Percentiles rank a stretch among this genome's conserved stretches.
Evolutionary conservation across 2,113 vertebrate genomes (phyloP).

Genomic region (Zeus faber): DNA sequence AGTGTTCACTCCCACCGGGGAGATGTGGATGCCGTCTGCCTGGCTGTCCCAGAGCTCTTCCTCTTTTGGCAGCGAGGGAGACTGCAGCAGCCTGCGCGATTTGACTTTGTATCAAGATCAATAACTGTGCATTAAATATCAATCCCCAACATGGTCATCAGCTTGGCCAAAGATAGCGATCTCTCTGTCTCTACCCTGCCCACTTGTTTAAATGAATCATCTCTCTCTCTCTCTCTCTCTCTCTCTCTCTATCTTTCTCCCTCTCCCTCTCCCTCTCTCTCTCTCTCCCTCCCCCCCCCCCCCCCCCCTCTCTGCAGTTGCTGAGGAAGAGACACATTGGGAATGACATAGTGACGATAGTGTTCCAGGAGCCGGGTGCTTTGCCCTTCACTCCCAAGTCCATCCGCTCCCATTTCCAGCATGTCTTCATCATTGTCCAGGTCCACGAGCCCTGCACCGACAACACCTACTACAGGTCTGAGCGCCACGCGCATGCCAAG

Average conservation of each 20-base stretch:
- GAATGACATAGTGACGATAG: conserved; percentile 90
- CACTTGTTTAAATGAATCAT: conserved; percentile 75
- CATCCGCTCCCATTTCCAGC: conserved; percentile 91
- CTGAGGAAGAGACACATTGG: conserved; percentile 90
- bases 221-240: conserved; percentile 2
- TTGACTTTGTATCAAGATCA: neutral
- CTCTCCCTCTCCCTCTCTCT: conserved; percentile 15
- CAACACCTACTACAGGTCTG: conserved; percentile 84
- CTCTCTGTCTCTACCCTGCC: no score
- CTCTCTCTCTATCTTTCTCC: neutral
- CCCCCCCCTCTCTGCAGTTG: conserved; percentile 66
- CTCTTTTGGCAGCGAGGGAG: neutral
- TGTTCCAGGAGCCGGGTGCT: conserved; percentile 89
- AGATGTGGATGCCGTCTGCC: no score
- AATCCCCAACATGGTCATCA: no score
- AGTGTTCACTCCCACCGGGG: no score
- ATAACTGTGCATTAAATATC: neutral
- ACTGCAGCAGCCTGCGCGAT: neutral
- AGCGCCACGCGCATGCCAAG: neutral
- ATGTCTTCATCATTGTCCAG: no score
- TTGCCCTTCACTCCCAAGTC: conserved; percentile 85
- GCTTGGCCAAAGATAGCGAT: no score
- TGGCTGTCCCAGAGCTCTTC: no score
- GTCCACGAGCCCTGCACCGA: conserved; percentile 78
- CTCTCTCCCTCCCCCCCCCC: no score